Conservation (phyloP, 2,888 invertebrate species). For the Tiliacea citrago region DNA sequence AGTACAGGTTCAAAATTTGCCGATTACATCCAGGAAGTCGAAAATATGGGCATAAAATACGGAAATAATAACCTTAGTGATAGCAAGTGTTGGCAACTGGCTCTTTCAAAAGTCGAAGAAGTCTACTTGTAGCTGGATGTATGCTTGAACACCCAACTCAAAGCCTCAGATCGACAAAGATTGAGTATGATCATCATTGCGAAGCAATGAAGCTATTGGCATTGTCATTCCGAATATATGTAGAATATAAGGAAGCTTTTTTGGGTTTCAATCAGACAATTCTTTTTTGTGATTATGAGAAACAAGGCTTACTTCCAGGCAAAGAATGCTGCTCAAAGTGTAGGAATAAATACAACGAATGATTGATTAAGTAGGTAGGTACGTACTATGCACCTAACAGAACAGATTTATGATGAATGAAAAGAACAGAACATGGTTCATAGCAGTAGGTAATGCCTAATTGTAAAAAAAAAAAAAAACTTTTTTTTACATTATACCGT, state of each 20-base stretch:
- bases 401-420: too few species aligned
- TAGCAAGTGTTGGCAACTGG: not conserved
- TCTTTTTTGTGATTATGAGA: not conserved
- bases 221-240: too few species aligned
- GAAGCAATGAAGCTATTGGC: not conserved
- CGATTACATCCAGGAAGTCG: constrained; percentile 32
- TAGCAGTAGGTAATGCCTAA: too few species aligned
- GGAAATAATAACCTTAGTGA: not conserved
- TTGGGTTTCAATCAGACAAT: not conserved
- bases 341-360: not conserved
- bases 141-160: not conserved
- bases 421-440: not conserved
- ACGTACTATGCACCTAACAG: not conserved
- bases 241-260: not conserved
- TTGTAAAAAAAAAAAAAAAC: too few species aligned
- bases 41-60: not conserved
- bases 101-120: not conserved
- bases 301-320: not conserved
- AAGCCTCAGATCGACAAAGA: not conserved
- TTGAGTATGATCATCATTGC: too few species aligned
- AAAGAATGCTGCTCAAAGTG: not conserved
- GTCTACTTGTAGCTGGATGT: not conserved
- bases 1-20: constrained; percentile 29
- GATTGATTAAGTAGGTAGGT: not conserved
- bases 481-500: too few species aligned